Evolutionary conservation across 1,140 invertebrate genomes (phyloP).

Genomic region (Apis dorsata): DNA sequence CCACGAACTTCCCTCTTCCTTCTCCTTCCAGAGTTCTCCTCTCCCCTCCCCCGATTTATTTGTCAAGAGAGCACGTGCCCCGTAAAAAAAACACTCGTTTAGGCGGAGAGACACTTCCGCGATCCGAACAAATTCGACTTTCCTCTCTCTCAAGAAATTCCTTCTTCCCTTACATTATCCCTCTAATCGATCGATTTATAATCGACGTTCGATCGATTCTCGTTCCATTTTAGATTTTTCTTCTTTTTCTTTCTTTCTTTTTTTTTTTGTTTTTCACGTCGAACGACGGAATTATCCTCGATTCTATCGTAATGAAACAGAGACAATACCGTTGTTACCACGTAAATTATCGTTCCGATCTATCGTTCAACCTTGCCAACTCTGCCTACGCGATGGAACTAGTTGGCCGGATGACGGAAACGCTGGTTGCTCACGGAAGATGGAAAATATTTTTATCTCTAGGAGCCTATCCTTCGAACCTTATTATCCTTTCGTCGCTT

Average conservation of each 20-base stretch:
- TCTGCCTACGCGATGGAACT: constrained; percentile 38
- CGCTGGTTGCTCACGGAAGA: too few relatives aligned
- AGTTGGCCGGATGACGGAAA: neutral
- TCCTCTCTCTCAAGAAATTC: neutral
- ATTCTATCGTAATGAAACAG: neutral
- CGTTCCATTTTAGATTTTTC: neutral
- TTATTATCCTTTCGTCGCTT: too few relatives aligned
- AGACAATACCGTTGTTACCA: constrained; percentile 51
- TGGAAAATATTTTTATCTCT: too few relatives aligned
- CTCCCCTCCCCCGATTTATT: constrained; percentile 71
- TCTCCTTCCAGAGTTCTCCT: constrained; percentile 26
- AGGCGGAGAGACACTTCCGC: constrained; percentile 28
- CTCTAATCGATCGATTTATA: constrained; percentile 7
- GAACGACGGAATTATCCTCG: neutral
- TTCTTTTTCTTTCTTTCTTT: neutral
- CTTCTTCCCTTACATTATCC: neutral
- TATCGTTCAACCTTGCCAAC: constrained; percentile 48
- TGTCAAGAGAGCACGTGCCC: constrained; percentile 69
- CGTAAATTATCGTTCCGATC: constrained; percentile 42
- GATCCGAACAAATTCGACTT: constrained; percentile 17
- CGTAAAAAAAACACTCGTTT: constrained; percentile 49
- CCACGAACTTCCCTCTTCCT: constrained; percentile 58
- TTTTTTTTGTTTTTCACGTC: neutral
- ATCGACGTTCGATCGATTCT: neutral
- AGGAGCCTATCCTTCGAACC: too few relatives aligned